Base-by-base conservation (phyloP, 1,140 invertebrate species). In the Magallana angulata region DNA sequence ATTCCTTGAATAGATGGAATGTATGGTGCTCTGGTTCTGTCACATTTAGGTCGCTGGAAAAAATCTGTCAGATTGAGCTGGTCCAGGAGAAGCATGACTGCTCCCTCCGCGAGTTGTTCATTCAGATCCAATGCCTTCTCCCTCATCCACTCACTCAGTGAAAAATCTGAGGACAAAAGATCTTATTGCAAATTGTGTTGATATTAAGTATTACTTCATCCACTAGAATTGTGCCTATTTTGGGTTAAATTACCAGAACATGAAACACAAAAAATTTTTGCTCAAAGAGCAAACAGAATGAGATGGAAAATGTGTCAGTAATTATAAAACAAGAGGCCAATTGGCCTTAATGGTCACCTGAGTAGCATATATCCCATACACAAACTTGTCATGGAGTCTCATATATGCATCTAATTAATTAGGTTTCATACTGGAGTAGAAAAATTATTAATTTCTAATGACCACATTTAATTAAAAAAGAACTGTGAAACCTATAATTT, bases 91-190 rank as follows among this genome's bases (percentile, higher is more conserved):
- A 62, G 57, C 36, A 85, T 62, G 0, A 88, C 64, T 57, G 87
- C 87, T 56, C 87, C 87, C 16, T 84, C 57, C 11, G 18, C 59
- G 24, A 89, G 36, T 16, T 62, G 36, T 58, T 83, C 11, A 16
- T 59, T 58, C 24, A 30, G 36, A 12, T 56, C 57, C 18, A 68
- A 48, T 3, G 58, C 48, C 24, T 83, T 57, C 24, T 89, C 85
- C 30, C 58, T 57, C 7, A 83, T 58, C 64, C 85, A 81, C 6
- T 87, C 48, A 24, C 85, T 76, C 5, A 89, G 58, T 7, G 88
- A 89, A 82, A 89, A 76, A 36, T 89, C 88, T 89, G 71, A 62
- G 87, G 5, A 84, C 4, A 57, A 7, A 18, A n/a, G 18, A 64
- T n/a, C 16, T 14, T 64, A 7, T 16, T n/a, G 18, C 60, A 16